phyloP scores from a whole-genome alignment of 2,888 invertebrate genomes.

The Brachyopa scutellaris region DNA sequence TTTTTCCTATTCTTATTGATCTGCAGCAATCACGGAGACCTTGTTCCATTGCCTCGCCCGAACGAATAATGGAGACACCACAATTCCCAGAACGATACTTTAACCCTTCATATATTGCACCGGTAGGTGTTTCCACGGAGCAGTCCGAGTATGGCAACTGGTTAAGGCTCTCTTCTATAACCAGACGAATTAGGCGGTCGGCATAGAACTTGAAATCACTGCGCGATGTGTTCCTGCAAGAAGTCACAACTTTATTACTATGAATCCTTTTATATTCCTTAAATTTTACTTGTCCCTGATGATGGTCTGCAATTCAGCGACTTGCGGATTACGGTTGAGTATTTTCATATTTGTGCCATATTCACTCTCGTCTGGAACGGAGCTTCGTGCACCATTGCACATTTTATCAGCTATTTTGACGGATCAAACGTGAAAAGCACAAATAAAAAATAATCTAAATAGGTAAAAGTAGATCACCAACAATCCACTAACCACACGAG shows the following conservation, averaged over 20 bases:
- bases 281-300: constrained; percentile 89
- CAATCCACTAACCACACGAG: no score
- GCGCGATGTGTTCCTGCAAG: constrained; percentile 91
- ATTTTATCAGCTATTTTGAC: constrained; percentile 62
- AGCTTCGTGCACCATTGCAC: constrained; percentile 67
- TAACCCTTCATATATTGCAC: constrained; percentile 93
- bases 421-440: neutral
- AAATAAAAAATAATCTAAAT: no score
- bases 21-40: constrained; percentile 98
- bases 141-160: constrained; percentile 95
- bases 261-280: neutral
- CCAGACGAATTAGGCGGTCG: constrained; percentile 97
- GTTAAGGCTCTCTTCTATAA: constrained; percentile 98
- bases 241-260: neutral
- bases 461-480: no score
- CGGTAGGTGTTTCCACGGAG: constrained; percentile 95
- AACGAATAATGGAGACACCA: constrained; percentile 97
- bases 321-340: constrained; percentile 79
- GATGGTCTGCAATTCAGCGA: constrained; percentile 90
- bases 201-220: constrained; percentile 99
- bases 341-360: constrained; percentile 80
- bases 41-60: constrained; percentile 98
- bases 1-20: constrained; percentile 99
- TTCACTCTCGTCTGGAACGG: constrained; percentile 72
- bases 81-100: constrained; percentile 99